These are phyloP conservation scores for Diploscapter pachys DNA, from an alignment of 1,140 invertebrate genomes.

Conservation along the genomic window DNA sequence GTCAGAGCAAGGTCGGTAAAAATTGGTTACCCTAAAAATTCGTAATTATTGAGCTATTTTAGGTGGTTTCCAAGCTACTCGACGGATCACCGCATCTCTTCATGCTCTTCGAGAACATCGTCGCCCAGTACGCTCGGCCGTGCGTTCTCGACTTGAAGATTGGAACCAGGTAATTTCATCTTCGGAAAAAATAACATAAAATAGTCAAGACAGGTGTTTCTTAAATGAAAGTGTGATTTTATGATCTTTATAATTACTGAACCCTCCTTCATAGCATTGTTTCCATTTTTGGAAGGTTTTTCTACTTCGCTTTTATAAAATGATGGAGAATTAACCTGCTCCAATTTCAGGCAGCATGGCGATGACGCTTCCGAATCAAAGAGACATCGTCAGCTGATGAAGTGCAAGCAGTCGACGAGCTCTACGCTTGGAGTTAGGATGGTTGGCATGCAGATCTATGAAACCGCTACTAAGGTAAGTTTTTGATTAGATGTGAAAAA, in stretches of 20 bases:
- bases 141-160: conserved; percentile 78
- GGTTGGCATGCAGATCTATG: conserved; percentile 84
- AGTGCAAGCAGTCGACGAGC: conserved; percentile 83
- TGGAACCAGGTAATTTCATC: conserved; percentile 7
- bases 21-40: background rate
- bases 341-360: conserved; percentile 71
- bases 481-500: background rate
- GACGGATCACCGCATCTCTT: conserved; percentile 59
- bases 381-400: conserved; percentile 80
- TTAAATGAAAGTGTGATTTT: background rate
- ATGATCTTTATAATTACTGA: conserved; percentile 1
- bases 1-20: conserved; percentile 28
- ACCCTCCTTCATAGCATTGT: too few relatives aligned
- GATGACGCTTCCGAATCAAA: conserved; percentile 87
- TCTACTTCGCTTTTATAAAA: background rate
- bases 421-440: conserved; percentile 79
- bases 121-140: conserved; percentile 72
- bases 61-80: conserved; percentile 35
- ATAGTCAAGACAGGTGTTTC: background rate
- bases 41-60: background rate
- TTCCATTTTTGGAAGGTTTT: background rate
- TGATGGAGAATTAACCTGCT: too few relatives aligned
- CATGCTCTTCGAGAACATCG: conserved; percentile 88
- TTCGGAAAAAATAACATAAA: background rate
- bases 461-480: conserved; percentile 64